Percentiles rank a stretch among this genome's conserved stretches.
phyloP scores from a whole-genome alignment of 2,113 vertebrate species.

The Piaya cayana region DNA sequence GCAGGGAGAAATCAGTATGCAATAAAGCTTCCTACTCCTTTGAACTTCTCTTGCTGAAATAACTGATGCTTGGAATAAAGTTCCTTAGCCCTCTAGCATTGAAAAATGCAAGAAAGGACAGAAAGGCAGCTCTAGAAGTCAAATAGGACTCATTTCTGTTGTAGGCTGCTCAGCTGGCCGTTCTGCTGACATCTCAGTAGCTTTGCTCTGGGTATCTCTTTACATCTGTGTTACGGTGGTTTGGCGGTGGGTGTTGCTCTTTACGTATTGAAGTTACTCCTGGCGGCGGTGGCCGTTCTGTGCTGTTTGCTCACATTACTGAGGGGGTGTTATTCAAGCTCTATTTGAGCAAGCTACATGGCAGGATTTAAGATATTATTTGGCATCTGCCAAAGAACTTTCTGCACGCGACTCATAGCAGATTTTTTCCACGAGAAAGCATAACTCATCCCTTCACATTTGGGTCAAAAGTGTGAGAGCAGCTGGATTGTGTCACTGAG shows the following conservation, averaged over 20 bases:
- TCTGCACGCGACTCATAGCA: neutral
- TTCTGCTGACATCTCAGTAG: neutral
- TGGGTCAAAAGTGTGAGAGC: neutral
- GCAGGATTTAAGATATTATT: neutral
- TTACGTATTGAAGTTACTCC: neutral
- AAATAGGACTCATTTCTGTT: neutral
- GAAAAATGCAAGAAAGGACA: neutral
- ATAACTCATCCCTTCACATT: neutral
- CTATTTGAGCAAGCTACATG: neutral
- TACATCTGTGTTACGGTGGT: neutral
- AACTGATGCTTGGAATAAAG: neutral
- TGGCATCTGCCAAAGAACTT: neutral
- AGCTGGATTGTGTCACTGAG: neutral
- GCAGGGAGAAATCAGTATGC: constrained; percentile 27
- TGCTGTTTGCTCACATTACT: neutral
- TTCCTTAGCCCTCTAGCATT: neutral
- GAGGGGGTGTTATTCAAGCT: neutral
- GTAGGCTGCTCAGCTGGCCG: neutral
- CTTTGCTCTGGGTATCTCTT: neutral
- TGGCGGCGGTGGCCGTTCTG: neutral
- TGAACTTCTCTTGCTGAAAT: neutral
- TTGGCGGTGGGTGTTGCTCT: neutral
- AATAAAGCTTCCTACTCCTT: constrained; percentile 68
- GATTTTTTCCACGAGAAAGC: neutral
- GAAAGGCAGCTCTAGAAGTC: neutral